Evolutionary conservation across 2,797 vertebrate genomes (phyloP), one percentile per base, ranked within the genome.

Genomic region (Lycodopsis pacificus): DNA sequence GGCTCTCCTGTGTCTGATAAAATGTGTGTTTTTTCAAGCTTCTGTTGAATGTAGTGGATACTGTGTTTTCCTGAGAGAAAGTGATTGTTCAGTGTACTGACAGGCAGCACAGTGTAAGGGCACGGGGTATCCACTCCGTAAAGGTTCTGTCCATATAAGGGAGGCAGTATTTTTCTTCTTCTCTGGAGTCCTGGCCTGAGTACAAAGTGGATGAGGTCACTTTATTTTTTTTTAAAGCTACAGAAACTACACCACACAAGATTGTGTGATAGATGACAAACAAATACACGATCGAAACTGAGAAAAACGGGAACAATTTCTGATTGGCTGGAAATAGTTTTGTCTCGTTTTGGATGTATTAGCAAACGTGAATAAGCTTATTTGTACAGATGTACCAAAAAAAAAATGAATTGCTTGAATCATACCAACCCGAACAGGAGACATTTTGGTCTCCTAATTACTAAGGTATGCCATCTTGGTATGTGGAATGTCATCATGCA

Each of bases 141-240:
- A 90, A 90, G 87, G 77, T 95, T 94, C 89, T 95, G 86, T 95
- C 91, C 97, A 96, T 97, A 97, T 97, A 99, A 97, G 97, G 97
- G 93, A 89, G 95, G 89, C 91, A 91, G 95, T 96, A 75, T 96
- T 96, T 96, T 96, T 91, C 91, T 95, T 90, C 94, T 96, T 95
- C 86, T 96, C 94, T 92, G 92, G 94, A 96, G 95, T 95, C 94
- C 92, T 97, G 96, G 96, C 95, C 93, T 79, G 90, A 94, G 93
- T 94, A 94, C 92, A 91, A 94, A 95, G 91, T 96, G 95, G 94
- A 93, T 96, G 96, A 94, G 90, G 90, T 95, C 94, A 97, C 92
- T 93, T 89, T 65, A 83, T 91, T 91, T 94, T 91, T 91, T 94
- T 25, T 93, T 92, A 91, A 91, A 93, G 91, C 84, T 78, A 53